Base-by-base conservation (phyloP, 2,797 vertebrate genomes). In the Psittacula echo region DNA sequence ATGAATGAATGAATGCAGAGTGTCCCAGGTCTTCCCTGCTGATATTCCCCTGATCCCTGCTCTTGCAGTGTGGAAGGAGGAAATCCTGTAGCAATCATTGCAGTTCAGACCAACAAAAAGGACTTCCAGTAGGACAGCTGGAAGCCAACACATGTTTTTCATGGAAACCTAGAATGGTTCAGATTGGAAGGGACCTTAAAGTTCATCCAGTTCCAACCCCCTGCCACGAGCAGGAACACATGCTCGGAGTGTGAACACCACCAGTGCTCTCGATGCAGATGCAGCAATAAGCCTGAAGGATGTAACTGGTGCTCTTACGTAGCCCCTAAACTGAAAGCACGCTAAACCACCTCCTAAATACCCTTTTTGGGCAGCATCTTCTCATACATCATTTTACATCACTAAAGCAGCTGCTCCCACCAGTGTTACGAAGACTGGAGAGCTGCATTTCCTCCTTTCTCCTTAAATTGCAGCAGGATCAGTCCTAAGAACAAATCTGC, bases 31-130 rank as follows among this genome's bases (percentile, higher is more conserved):
- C 29, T 79, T 54, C 62, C 82, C 70, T 75, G 79, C 58, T 0
- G 0, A 7, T 22, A 17, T 0, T 24, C 56, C 56, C 10, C 56
- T 17, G 14, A 37, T 37, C n/a, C n/a, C n/a, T 0, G 62, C 37
- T 67, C 37, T 53, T 19, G 39, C 64, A 10, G 12, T 4, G 39
- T 5, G 54, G 50, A 62, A 65, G 34, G 64, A 79, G 66, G 58
- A 78, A 44, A 75, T 66, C 17, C n/a, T 56, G 1, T 7, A 0
- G 5, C 4, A 2, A 1, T 30, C 53, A 42, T 3, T 23, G 5
- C 6, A 4, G 51, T 32, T 79, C 48, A 42, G 56, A 15, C 21
- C 50, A n/a, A 75, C 34, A 39, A n/a, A 73, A 91, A 76, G 30
- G 54, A n/a, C 34, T 72, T 42, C 30, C 2, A 5, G 8, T 34